Conservation (phyloP, 2,888 invertebrate genomes). For the Leptopilina drosophilae region DNA sequence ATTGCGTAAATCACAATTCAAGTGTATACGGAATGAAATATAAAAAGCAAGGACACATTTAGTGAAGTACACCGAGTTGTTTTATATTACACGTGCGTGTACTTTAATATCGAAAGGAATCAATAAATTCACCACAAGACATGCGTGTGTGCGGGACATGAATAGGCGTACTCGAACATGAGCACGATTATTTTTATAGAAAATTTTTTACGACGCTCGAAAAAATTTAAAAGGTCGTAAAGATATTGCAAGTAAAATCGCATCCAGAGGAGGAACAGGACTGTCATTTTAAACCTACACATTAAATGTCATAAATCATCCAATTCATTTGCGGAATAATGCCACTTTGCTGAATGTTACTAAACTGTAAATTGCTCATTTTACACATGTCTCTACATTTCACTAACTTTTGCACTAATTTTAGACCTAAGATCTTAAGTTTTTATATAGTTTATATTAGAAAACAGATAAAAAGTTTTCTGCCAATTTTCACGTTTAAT, state of each 20-base stretch:
- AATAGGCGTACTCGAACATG: slow-evolving; percentile 2
- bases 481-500: no score
- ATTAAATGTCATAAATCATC: slow-evolving; percentile 24
- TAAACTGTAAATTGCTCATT: slow-evolving; percentile 27
- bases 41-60: not conserved
- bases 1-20: no score
- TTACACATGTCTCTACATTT: not conserved
- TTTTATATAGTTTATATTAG: no score
- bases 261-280: not conserved
- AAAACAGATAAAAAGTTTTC: no score
- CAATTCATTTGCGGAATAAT: slow-evolving; percentile 27
- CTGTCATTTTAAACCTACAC: slow-evolving; percentile 19
- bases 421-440: no score
- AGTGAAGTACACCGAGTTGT: not conserved
- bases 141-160: slow-evolving; percentile 10
- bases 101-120: slow-evolving; percentile 5
- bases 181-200: no score
- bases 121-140: slow-evolving; percentile 11
- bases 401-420: no score
- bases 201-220: slow-evolving; percentile 10
- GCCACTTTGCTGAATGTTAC: slow-evolving; percentile 12
- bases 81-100: slow-evolving; percentile 9
- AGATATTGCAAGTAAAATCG: slow-evolving; percentile 25
- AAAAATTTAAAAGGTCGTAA: slow-evolving; percentile 13
- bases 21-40: not conserved